phyloP scores from a whole-genome alignment of 92 coral and sea anemone species.

The Blastomussa wellsi region DNA sequence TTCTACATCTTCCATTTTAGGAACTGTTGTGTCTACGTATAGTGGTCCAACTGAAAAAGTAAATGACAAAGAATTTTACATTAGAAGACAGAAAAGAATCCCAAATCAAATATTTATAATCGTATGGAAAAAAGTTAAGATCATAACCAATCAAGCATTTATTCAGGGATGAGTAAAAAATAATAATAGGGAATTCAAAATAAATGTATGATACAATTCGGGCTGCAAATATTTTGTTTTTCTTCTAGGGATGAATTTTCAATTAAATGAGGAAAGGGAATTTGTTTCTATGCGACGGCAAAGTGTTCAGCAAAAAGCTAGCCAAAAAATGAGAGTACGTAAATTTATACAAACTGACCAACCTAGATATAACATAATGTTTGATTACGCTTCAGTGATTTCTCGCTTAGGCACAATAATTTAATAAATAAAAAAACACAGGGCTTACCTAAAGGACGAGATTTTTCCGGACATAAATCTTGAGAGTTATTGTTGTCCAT shows the following conservation, averaged over 20 bases:
- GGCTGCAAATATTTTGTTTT: too few species aligned
- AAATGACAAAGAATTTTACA: not conserved
- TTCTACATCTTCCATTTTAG: conserved; percentile 82
- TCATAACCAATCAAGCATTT: not conserved
- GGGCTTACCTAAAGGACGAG: not conserved
- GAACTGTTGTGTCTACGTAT: conserved; percentile 70
- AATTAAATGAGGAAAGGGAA: not conserved
- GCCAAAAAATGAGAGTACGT: not conserved
- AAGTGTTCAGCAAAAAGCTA: not conserved
- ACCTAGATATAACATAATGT: not conserved
- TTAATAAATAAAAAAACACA: not conserved
- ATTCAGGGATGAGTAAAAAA: too few species aligned
- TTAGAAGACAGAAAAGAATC: not conserved
- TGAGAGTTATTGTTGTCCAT: not conserved
- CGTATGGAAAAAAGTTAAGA: too few species aligned
- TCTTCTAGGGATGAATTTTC: too few species aligned
- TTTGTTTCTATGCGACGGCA: not conserved
- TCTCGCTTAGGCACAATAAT: not conserved
- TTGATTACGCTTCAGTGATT: not conserved
- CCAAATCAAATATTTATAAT: not conserved
- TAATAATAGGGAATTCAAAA: too few species aligned
- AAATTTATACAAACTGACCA: not conserved
- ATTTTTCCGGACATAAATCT: not conserved
- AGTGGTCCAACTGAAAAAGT: conserved; percentile 77
- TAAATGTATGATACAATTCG: too few species aligned